Base-by-base conservation (phyloP, 2,113 vertebrate genomes). In the Micromys minutus region DNA sequence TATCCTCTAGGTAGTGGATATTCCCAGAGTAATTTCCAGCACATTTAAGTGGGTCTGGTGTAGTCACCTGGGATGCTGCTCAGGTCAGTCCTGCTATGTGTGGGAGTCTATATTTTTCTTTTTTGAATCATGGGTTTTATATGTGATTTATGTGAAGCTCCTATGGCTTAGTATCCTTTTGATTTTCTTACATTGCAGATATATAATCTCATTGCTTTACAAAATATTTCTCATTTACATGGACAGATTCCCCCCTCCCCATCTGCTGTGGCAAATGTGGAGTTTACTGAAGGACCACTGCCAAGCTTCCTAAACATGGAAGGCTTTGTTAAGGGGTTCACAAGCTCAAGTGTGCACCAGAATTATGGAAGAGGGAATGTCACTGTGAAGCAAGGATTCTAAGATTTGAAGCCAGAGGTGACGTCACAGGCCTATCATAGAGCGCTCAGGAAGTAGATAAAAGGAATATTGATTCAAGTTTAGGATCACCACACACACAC, bases 181-280 rank as follows among this genome's bases (percentile, higher is more conserved):
- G 36, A 45, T 94, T 92, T 87, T 47, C 16, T 79, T 80, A 87
- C 79, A 79, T 79, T 61, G n/a, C 3, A 69, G 19, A 83, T 71
- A 84, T 84, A 74, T 52, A 81, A 52, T 45, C 1, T 8, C 50
- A 59, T 45, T 65, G n/a, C n/a, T 50, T 87, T 61, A 42, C 52
- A 87, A 88, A 83, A 29, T 67, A 31, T 57, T 93, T 94, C 31
- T 95, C 76, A 63, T n/a, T 36, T 85, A 52, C 17, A 3, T 79
- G 71, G 36, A 72, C 52, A 80, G n/a, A 81, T n/a, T 75, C 17
- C 63, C 24, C n/a, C n/a, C n/a, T n/a, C n/a, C n/a, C n/a, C n/a
- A 63, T 17, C 4, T 90, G 50, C 69, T 45, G 26, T 55, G 13
- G 34, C 67, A 50, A 50, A 34, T 31, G 55, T 16, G 34, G 29